Evolutionary conservation across 2,797 vertebrate species (phyloP), one percentile per base, ranked within the genome.

Genomic region (Gymnoscopelus microlampas): DNA sequence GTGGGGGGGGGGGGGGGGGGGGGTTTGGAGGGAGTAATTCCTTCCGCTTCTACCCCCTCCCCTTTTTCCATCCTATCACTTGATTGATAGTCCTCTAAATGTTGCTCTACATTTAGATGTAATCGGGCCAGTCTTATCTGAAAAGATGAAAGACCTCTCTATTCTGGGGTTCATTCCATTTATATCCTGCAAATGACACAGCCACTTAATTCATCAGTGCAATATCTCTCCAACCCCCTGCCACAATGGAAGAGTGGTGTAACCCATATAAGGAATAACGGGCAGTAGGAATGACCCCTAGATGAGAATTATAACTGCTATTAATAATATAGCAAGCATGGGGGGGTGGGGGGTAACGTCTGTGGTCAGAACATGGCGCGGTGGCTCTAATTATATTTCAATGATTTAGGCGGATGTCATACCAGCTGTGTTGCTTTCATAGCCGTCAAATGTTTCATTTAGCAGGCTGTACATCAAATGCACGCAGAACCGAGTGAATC

Each of bases 51-150:
- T 78, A 60, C 35, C 78, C 83, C 77, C 71, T 62, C 59, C 44
- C 24, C 10, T 48, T 62, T 78, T 82, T 67, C 78, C 85, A 66
- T 73, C 74, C 32, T 81, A 85, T 66, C 62, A 54, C 75, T 85
- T 90, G 93, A 95, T 93, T 92, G 93, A 94, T 94, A 85, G 89
- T 89, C 88, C 86, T 89, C 86, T 89, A 93, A 93, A 93, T 89
- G 92, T 93, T 93, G 87, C 91, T 88, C 92, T 92, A 92, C 93
- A 94, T 94, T 94, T 94, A 94, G 93, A 94, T 94, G 88, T 91
- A 93, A 94, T 93, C 93, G 91, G 91, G 89, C 89, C 87, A 74
- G 92, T 90, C 90, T 93, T 92, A 93, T 92, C 92, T 87, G 78
- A 82, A 87, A 90, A 94, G 93, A 95, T 93, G 90, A 94, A 94